Evolutionary conservation across 2,797 vertebrate species (phyloP).

Genomic region (Micromesistius poutassou): DNA sequence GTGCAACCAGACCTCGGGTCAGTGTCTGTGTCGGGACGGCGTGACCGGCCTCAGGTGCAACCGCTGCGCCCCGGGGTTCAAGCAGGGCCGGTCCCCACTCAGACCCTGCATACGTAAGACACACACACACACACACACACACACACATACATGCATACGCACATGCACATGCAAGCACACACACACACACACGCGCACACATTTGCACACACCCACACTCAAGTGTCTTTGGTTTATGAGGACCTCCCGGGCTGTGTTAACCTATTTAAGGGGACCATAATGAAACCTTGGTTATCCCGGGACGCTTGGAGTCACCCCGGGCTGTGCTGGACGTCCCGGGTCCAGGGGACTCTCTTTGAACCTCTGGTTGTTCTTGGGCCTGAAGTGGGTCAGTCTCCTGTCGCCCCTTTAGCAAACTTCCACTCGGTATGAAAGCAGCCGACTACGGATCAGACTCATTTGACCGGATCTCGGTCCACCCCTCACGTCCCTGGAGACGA

Average conservation of each 20-base stretch:
- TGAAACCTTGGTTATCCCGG: background rate
- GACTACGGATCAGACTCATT: conserved; percentile 45
- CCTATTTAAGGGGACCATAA: background rate
- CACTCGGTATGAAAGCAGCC: conserved; percentile 43
- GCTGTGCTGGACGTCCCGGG: background rate
- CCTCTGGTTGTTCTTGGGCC: conserved; percentile 39
- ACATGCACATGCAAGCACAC: no score
- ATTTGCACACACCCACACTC: no score
- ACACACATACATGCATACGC: background rate
- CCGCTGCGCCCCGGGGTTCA: conserved; percentile 82
- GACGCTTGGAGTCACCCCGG: background rate
- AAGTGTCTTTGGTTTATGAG: background rate
- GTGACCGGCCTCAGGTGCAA: conserved; percentile 84
- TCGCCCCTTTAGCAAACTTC: conserved; percentile 44
- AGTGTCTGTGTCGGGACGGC: conserved; percentile 85
- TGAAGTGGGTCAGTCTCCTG: conserved; percentile 48
- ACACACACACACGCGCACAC: no score
- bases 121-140: background rate
- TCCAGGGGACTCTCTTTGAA: conserved; percentile 33
- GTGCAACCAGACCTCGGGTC: conserved; percentile 88
- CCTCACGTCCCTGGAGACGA: conserved; percentile 49
- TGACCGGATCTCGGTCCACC: conserved; percentile 34
- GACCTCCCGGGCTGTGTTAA: background rate
- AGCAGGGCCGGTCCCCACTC: conserved; percentile 81
- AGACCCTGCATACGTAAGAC: conserved; percentile 86